phyloP scores from a whole-genome alignment of 1,140 invertebrate genomes.

The Brachionus asplanchnoidis region DNA sequence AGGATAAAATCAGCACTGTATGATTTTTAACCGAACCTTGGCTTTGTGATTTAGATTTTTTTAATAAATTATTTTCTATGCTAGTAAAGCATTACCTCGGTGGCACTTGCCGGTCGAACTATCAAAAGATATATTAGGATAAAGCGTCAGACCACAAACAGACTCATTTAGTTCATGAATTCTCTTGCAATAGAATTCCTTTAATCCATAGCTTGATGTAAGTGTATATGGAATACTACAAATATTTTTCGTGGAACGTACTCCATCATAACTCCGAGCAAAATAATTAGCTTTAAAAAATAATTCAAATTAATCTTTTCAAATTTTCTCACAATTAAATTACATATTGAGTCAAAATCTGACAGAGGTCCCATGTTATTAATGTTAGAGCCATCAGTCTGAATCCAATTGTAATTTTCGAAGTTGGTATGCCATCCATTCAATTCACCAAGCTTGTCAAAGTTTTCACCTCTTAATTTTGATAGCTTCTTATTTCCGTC shows the following conservation, averaged over 20 bases:
- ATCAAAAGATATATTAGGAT: not conserved
- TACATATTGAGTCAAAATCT: not conserved
- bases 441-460: not conserved
- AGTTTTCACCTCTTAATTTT: not conserved
- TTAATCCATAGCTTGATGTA: not conserved
- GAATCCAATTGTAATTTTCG: not conserved
- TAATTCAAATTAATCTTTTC: not conserved
- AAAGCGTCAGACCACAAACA: not conserved
- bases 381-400: not conserved
- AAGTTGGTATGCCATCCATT: not conserved
- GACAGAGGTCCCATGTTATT: not conserved
- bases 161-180: not conserved
- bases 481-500: not conserved
- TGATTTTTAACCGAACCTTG: too few relatives aligned
- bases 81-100: not conserved
- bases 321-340: not conserved
- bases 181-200: not conserved
- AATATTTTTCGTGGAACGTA: not conserved
- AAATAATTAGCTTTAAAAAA: not conserved
- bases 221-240: not conserved
- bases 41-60: too few relatives aligned
- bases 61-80: too few relatives aligned
- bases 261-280: not conserved
- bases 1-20: too few relatives aligned
- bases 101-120: not conserved